A percentile compares a stretch with the other conserved stretches of the same genome.
Conservation (phyloP, 2,113 vertebrate genomes). For the Australoheros scitulus region DNA sequence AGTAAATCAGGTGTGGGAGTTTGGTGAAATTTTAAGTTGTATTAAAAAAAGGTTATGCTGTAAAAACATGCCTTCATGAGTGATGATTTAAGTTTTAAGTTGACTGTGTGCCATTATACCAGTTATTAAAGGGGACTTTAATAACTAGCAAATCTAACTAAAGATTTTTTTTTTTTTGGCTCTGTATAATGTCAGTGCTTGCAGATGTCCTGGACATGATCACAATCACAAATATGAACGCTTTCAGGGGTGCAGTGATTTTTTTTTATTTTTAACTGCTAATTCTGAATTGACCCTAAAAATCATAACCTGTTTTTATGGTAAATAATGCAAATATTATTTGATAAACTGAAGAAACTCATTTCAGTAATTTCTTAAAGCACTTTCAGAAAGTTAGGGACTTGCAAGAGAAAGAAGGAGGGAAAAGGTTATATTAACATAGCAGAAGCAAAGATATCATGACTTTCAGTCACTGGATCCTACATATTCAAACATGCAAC, state of each 20-base stretch:
- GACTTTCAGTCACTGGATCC: conserved; percentile 6
- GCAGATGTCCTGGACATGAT: not conserved
- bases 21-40: no score
- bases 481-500: not conserved
- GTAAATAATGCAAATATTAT: not conserved
- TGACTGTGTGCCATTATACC: not conserved
- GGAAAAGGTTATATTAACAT: not conserved
- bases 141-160: not conserved
- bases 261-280: not conserved
- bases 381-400: not conserved
- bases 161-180: not conserved
- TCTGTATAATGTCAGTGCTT: not conserved
- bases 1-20: not conserved
- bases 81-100: not conserved
- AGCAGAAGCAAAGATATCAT: not conserved
- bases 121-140: not conserved
- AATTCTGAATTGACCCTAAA: not conserved
- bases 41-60: not conserved
- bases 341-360: not conserved
- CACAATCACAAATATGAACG: not conserved
- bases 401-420: not conserved
- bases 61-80: not conserved
- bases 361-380: not conserved
- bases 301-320: not conserved
- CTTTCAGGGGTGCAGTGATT: no score